phyloP scores from a whole-genome alignment of 2,797 vertebrate species.

The Okamejei kenojei region DNA sequence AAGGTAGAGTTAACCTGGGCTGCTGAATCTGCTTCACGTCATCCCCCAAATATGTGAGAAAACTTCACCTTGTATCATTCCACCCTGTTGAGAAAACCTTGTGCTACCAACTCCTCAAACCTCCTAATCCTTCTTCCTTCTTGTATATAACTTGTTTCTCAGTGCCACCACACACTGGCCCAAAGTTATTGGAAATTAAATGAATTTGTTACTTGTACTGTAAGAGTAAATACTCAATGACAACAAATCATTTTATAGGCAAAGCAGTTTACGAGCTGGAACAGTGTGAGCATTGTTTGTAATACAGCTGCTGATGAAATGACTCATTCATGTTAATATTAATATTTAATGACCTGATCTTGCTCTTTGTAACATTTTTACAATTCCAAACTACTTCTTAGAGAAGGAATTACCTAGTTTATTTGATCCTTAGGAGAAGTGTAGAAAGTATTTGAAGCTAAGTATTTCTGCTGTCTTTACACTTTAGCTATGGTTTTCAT shows the following conservation, averaged over 20 bases:
- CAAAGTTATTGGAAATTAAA: not conserved
- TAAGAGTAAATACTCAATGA: not conserved
- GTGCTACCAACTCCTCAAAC: not conserved
- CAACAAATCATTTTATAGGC: not conserved
- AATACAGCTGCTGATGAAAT: not conserved
- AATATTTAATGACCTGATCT: not conserved
- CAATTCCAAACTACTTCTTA: not conserved
- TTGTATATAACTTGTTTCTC: not conserved
- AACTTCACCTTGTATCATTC: not conserved
- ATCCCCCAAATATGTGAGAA: not conserved
- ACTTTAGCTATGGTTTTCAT: too few relatives aligned
- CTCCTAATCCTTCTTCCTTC: not conserved
- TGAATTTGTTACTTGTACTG: not conserved
- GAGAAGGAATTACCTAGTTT: not conserved
- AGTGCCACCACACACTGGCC: too few relatives aligned
- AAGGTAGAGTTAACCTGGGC: not conserved
- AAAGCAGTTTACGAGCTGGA: not conserved
- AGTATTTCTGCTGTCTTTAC: not conserved
- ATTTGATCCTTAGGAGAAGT: not conserved
- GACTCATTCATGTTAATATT: slow-evolving; percentile 4
- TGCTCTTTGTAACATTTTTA: not conserved
- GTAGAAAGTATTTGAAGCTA: not conserved
- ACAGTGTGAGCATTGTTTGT: not conserved
- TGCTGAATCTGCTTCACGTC: not conserved
- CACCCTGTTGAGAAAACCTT: not conserved